Evolutionary conservation across 2,113 vertebrate genomes (phyloP).

Genomic region (Aplodontia rufa): DNA sequence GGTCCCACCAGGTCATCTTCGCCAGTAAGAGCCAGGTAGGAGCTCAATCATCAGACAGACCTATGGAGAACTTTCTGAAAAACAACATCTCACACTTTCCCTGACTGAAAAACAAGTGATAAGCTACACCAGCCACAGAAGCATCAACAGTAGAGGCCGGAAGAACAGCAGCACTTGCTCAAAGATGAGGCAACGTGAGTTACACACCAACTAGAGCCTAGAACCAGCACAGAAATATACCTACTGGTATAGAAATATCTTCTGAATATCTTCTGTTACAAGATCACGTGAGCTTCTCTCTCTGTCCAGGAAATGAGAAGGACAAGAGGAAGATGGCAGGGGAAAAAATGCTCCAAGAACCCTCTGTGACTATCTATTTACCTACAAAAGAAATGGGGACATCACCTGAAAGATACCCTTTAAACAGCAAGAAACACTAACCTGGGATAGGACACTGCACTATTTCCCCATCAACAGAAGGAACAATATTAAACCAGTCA

Average conservation of each 20-base stretch:
- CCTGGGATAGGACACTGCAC: background rate
- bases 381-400: background rate
- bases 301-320: background rate
- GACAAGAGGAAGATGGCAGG: background rate
- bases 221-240: background rate
- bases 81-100: background rate
- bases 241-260: background rate
- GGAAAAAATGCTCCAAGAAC: background rate
- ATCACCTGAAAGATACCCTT: background rate
- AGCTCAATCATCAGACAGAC: background rate
- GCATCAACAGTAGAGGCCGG: background rate
- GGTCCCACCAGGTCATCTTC: background rate
- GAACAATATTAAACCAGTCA: background rate
- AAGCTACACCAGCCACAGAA: background rate
- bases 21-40: background rate
- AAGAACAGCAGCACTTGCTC: background rate
- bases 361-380: background rate
- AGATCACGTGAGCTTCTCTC: background rate
- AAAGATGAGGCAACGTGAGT: background rate
- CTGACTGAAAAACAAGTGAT: background rate
- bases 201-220: background rate
- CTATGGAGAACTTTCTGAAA: background rate
- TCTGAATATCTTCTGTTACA: background rate
- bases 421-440: background rate
- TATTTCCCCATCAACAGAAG: background rate